Conservation (phyloP, 2,113 vertebrate species). For the Fulica atra region DNA sequence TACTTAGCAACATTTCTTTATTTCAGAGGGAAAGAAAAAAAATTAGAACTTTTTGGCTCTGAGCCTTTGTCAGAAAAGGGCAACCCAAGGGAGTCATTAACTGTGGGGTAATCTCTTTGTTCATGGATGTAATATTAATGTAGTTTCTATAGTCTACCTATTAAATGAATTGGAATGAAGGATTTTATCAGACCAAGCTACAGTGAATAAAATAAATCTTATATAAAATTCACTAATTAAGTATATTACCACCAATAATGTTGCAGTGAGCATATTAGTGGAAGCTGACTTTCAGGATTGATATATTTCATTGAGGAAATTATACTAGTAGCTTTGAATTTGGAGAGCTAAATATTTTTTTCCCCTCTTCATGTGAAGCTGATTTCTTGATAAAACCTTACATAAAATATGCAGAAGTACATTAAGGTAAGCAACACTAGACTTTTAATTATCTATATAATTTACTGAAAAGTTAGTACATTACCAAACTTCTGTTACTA, state of each 20-base stretch:
- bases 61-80: constrained; percentile 23
- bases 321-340: constrained; percentile 3
- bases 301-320: constrained; percentile 72
- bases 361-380: constrained; percentile 19
- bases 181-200: constrained; percentile 53
- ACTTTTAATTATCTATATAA: constrained; percentile 30
- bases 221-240: constrained; percentile 71
- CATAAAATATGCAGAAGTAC: constrained; percentile 67
- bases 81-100: constrained; percentile 7
- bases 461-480: constrained; percentile 52
- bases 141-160: constrained; percentile 48
- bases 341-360: constrained; percentile 17
- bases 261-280: constrained; percentile 67
- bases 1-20: background rate
- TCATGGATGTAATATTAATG: constrained; percentile 49
- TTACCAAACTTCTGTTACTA: constrained; percentile 63
- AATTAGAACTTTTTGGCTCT: background rate
- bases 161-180: constrained; percentile 62
- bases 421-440: constrained; percentile 68
- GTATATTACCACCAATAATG: constrained; percentile 67
- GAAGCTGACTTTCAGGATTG: constrained; percentile 70
- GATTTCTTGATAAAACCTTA: constrained; percentile 68
- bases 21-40: background rate
- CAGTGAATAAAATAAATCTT: constrained; percentile 65
- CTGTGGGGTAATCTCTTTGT: constrained; percentile 30